Evolutionary conservation across 1,140 invertebrate species (phyloP).

Genomic region (Drosophila hydei): DNA sequence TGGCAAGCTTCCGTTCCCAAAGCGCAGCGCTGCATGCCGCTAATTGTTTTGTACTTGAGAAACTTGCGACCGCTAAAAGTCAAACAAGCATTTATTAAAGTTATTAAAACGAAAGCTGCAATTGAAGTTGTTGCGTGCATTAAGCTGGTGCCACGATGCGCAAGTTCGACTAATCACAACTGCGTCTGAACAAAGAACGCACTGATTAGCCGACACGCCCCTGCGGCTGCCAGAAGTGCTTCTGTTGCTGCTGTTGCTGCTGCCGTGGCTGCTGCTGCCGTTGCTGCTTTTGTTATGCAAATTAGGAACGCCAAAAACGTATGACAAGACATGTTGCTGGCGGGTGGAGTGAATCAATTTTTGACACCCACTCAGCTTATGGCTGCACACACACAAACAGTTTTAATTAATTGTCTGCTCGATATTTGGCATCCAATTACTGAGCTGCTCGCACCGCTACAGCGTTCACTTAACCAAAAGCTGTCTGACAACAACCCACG

Average conservation of each 20-base stretch:
- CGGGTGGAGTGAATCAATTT: conserved; percentile 10
- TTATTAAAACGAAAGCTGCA: conserved; percentile 67
- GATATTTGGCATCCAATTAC: conserved; percentile 71
- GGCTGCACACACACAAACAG: conserved; percentile 61
- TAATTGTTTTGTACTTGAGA: conserved; percentile 79
- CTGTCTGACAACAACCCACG: conserved; percentile 51
- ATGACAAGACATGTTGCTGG: conserved; percentile 4
- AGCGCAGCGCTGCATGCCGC: conserved; percentile 59
- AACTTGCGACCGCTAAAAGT: conserved; percentile 76
- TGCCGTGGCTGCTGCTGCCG: conserved; percentile 31
- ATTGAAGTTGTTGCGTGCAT: conserved; percentile 54
- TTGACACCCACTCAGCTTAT: conserved; percentile 64
- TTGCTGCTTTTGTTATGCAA: conserved; percentile 73
- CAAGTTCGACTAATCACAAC: conserved; percentile 29
- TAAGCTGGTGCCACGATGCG: conserved; percentile 5
- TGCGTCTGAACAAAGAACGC: conserved; percentile 62
- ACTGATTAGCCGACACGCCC: conserved; percentile 73
- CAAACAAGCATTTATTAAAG: conserved; percentile 80
- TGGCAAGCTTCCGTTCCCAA: conserved; percentile 74
- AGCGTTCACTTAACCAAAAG: background rate
- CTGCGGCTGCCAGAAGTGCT: conserved; percentile 17
- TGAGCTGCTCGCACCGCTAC: conserved; percentile 15
- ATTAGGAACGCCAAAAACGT: conserved; percentile 48
- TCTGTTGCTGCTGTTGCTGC: conserved; percentile 8
- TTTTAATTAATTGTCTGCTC: conserved; percentile 79